Conservation (phyloP, 1,140 invertebrate species). For the Apis dorsata region DNA sequence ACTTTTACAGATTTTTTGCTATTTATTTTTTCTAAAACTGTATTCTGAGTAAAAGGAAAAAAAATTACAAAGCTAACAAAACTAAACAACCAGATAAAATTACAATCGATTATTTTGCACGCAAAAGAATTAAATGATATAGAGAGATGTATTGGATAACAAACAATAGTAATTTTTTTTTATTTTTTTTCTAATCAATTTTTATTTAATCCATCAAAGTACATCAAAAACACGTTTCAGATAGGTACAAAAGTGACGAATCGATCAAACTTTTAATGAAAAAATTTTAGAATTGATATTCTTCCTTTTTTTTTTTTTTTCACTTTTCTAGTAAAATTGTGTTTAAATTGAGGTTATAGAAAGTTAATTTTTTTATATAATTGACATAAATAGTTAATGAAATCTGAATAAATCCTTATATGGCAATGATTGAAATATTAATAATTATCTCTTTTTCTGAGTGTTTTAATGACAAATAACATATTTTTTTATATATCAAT, state of each 20-base stretch:
- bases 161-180: background rate
- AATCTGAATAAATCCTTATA: background rate
- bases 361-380: background rate
- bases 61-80: background rate
- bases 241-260: background rate
- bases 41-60: background rate
- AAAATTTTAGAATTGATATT: background rate
- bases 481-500: too few relatives aligned
- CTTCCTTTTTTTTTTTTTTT: background rate
- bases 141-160: background rate
- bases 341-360: background rate
- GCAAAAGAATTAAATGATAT: background rate
- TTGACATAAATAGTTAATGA: background rate
- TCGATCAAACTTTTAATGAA: background rate
- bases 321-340: too few relatives aligned
- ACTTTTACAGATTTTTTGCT: background rate
- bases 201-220: conserved; percentile 20
- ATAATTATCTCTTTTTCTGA: too few relatives aligned
- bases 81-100: background rate
- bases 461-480: too few relatives aligned
- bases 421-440: too few relatives aligned
- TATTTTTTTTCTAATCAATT: conserved; percentile 14
- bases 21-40: background rate
- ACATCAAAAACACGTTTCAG: background rate
- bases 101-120: background rate